These are phyloP conservation scores for Melipona bicolor DNA, from an alignment of 2,888 invertebrate species.

Conservation along the genomic window DNA sequence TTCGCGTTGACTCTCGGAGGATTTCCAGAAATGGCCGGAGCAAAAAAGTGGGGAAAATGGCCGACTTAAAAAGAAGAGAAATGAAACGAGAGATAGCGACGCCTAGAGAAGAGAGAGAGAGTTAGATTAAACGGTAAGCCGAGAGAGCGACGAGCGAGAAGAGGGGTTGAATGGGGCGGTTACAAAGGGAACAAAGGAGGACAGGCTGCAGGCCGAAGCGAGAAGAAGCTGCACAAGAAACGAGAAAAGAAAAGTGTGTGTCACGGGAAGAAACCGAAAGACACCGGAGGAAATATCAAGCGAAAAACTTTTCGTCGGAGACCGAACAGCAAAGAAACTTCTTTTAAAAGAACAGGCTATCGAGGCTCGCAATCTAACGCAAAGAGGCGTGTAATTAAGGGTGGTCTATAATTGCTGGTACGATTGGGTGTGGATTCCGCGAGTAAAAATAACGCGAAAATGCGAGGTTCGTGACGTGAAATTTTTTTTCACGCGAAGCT, in stretches of 20 bases:
- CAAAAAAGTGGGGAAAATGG: not conserved
- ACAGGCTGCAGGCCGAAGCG: not conserved
- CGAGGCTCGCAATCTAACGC: too few relatives aligned
- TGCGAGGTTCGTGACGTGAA: too few relatives aligned
- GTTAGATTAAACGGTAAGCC: constrained; percentile 40
- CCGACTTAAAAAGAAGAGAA: constrained; percentile 20
- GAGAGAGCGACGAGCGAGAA: not conserved
- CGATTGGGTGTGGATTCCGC: too few relatives aligned
- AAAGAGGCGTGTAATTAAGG: constrained; percentile 1
- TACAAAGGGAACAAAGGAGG: constrained; percentile 24
- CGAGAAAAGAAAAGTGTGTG: constrained; percentile 6
- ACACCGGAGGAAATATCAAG: not conserved
- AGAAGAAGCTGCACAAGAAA: constrained; percentile 5
- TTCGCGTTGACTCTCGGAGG: constrained; percentile 41
- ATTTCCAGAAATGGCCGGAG: not conserved
- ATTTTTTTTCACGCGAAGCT: too few relatives aligned
- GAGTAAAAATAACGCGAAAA: too few relatives aligned
- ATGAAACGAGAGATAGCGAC: constrained; percentile 43
- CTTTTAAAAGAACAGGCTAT: not conserved
- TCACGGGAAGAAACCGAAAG: constrained; percentile 2
- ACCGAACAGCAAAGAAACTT: not conserved
- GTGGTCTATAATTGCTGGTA: too few relatives aligned
- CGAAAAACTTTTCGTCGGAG: constrained; percentile 9
- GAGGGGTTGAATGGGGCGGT: constrained; percentile 7
- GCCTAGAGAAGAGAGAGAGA: constrained; percentile 44